Base-by-base conservation (phyloP, 2,888 invertebrate genomes). In the Exephanes ischioxanthus region DNA sequence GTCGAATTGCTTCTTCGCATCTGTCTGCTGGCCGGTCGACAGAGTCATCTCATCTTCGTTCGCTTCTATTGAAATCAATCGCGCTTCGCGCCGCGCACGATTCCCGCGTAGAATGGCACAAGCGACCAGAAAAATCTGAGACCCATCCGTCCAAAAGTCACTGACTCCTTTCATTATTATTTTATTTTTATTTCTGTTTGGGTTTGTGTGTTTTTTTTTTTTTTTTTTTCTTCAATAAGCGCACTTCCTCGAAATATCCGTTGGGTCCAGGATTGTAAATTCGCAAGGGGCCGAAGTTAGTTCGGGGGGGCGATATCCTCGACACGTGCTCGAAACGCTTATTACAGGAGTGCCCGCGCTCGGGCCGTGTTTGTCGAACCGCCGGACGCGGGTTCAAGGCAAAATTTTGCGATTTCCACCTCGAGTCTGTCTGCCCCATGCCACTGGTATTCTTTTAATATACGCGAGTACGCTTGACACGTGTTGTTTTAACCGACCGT, bases 1-100 rank as follows among this genome's bases (percentile, higher is more conserved):
- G 55, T 91, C 41, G 89, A 90, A 80, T 81, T 87, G 4, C 53
- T 90, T 30, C 80, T 90, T 30, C 87, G 88, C 5, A 70, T 89
- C 63, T 80, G 84, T 1, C 37, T 89, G 4, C 51, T 88, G 19
- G 70, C 88, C 9, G 85, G 66, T 30, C 85, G 84, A 9, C 83
- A 53, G 53, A 78, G 66, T 55, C 76, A 89, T 11, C 66, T 90
- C 26, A 73, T 89, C 16, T 79, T 89, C 37, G 73, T 88, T n/a
- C 85, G 81, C 66, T 90, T 89, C 67, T 77, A 78, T 71, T 88
- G 78, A 48, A 48, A 73, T n/a, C 55, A 58, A 75, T 67, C 48
- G 48, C 70, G n/a, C 75, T 4, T 9, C 33, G 55, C 58, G 6
- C 26, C 41, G 45, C 45, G 45, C 73, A 61, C 30, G 6, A 63